phyloP scores from a whole-genome alignment of 2,888 invertebrate genomes.

The Malacosoma neustria region DNA sequence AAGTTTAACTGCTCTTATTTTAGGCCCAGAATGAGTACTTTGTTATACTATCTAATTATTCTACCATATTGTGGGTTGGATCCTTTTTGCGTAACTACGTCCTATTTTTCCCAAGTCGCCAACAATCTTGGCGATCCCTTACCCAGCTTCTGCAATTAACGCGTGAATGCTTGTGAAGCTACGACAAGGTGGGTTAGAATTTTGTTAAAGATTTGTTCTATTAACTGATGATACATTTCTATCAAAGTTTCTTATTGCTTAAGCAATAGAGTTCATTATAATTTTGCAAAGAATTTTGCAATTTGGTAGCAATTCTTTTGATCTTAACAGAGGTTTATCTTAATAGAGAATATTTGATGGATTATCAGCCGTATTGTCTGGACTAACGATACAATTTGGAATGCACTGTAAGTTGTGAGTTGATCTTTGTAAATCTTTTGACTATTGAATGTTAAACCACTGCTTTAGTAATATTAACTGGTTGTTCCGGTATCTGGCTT shows the following conservation, averaged over 20 bases:
- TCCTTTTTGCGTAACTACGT: no score
- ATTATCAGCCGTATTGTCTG: background rate
- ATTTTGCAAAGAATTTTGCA: background rate
- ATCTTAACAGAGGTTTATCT: background rate
- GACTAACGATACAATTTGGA: background rate
- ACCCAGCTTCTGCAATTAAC: conserved; percentile 21
- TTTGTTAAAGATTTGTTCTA: conserved; percentile 42
- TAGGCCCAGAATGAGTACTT: no score
- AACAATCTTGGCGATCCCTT: conserved; percentile 19
- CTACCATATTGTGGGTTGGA: no score
- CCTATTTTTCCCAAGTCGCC: conserved; percentile 9
- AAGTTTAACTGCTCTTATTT: no score
- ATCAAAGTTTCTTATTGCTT: background rate
- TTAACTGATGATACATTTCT: no score
- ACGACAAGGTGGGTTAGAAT: conserved; percentile 48
- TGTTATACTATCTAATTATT: no score
- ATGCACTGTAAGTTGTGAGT: background rate
- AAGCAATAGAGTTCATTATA: background rate
- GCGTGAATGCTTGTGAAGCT: conserved; percentile 41
- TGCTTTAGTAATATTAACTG: background rate
- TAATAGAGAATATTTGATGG: background rate
- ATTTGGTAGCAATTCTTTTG: background rate
- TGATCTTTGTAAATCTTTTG: background rate
- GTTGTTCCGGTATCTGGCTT: no score
- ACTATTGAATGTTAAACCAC: background rate